Percentiles rank a stretch among this genome's conserved stretches.
phyloP scores from a whole-genome alignment of 2,113 vertebrate genomes.

The Burhinus oedicnemus region DNA sequence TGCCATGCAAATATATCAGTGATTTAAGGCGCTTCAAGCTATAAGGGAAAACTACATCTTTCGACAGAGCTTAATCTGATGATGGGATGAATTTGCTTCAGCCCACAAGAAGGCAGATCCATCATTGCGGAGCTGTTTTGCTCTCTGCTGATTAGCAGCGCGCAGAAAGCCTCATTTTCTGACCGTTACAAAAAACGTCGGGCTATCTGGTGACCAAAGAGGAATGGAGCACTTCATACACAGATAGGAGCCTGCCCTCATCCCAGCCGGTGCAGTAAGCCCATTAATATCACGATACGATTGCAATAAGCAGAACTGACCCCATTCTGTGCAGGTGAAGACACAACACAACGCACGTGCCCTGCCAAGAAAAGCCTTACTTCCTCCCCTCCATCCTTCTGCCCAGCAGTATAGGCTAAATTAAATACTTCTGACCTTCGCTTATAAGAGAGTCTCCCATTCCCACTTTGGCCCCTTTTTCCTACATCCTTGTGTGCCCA shows the following conservation, averaged over 20 bases:
- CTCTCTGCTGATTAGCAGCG: not conserved
- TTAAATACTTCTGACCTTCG: not conserved
- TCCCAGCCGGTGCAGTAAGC: not conserved
- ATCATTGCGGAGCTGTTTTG: not conserved
- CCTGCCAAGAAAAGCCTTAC: not conserved
- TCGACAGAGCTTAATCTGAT: not conserved
- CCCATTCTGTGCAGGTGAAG: not conserved
- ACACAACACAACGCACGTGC: rapidly evolving
- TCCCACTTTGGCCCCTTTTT: too few species aligned
- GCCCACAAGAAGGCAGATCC: not conserved
- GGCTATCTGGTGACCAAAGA: not conserved
- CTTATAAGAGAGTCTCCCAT: not conserved
- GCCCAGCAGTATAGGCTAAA: not conserved
- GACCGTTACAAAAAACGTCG: rapidly evolving
- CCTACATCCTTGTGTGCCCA: too few species aligned
- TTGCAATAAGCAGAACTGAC: not conserved
- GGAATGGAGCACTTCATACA: not conserved
- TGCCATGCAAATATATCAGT: constrained; percentile 24
- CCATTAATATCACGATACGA: too few species aligned
- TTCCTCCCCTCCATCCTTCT: not conserved
- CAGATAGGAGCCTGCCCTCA: not conserved
- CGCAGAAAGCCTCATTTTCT: not conserved
- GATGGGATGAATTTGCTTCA: not conserved
- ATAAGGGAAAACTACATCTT: not conserved
- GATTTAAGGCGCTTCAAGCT: constrained; percentile 46